These are phyloP conservation scores for Panagrolaimus sp. DNA, from an alignment of 1,140 invertebrate species.

Conservation along the genomic window DNA sequence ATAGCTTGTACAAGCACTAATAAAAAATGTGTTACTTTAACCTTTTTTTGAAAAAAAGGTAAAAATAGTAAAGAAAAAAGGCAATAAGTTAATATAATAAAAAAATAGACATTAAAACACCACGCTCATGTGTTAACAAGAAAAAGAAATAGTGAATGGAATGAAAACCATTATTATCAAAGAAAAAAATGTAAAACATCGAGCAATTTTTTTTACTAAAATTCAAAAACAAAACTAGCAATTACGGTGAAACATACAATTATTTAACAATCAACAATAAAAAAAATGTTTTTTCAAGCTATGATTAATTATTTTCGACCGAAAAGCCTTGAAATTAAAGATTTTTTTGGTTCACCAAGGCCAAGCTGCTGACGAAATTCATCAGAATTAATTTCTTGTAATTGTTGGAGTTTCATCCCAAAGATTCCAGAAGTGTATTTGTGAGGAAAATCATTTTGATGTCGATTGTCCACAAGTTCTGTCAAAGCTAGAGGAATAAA, in stretches of 20 bases:
- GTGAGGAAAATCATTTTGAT: constrained; percentile 19
- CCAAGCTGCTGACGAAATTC: constrained; percentile 13
- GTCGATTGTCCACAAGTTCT: constrained; percentile 16
- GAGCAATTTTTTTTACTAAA: no score
- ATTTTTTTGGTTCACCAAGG: constrained; percentile 13
- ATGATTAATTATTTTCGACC: background rate
- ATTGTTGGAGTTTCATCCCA: constrained; percentile 13
- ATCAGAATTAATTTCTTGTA: constrained; percentile 19
- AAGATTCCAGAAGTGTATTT: constrained; percentile 22
- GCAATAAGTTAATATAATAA: no score
- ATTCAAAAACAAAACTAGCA: no score
- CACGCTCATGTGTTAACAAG: no score
- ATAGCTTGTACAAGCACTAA: no score
- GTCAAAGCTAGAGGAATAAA: constrained; percentile 7
- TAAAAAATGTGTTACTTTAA: no score
- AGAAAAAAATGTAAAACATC: background rate
- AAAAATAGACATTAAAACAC: no score
- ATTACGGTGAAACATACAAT: no score
- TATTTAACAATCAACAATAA: background rate
- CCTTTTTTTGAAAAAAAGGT: no score
- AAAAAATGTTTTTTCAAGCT: background rate
- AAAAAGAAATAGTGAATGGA: background rate
- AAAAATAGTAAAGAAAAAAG: no score
- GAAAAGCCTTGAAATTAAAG: background rate
- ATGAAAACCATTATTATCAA: background rate